Conservation (phyloP, 1,140 invertebrate genomes). For the Camponotus pennsylvanicus region DNA sequence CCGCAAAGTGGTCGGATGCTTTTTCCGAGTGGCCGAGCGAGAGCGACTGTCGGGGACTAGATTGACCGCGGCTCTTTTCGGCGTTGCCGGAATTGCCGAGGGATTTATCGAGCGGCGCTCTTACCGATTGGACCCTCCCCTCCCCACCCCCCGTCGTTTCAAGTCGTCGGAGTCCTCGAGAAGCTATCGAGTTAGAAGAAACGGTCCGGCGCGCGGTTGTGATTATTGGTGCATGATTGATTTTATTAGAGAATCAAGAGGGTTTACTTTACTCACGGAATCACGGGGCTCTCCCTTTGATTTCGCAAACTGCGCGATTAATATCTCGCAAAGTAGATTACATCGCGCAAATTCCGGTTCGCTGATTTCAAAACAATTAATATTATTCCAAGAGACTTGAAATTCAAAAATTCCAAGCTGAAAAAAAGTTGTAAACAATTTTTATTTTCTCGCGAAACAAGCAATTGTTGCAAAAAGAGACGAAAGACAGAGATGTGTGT, state of each 20-base stretch:
- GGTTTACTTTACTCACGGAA: constrained; percentile 7
- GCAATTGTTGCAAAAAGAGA: no score
- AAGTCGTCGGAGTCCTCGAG: constrained; percentile 25
- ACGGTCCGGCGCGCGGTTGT: constrained; percentile 13
- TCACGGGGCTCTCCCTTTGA: not conserved
- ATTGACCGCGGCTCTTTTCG: constrained; percentile 60
- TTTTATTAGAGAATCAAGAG: constrained; percentile 37
- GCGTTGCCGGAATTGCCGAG: constrained; percentile 41
- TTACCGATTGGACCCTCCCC: constrained; percentile 31
- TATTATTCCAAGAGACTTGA: not conserved
- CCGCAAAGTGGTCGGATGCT: constrained; percentile 63
- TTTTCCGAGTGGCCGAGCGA: constrained; percentile 63
- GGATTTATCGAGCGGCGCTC: constrained; percentile 58
- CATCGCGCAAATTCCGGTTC: not conserved
- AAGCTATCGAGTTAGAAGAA: constrained; percentile 55
- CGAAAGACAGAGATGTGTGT: not conserved
- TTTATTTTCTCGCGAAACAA: not conserved
- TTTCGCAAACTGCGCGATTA: no score
- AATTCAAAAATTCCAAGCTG: not conserved
- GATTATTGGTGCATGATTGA: constrained; percentile 50
- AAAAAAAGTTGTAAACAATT: constrained; percentile 6
- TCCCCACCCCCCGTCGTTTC: not conserved
- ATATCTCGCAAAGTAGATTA: not conserved
- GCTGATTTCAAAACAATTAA: not conserved
- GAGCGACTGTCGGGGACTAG: constrained; percentile 49